Conservation (phyloP, 2,888 invertebrate species). For the Meganola albula region DNA sequence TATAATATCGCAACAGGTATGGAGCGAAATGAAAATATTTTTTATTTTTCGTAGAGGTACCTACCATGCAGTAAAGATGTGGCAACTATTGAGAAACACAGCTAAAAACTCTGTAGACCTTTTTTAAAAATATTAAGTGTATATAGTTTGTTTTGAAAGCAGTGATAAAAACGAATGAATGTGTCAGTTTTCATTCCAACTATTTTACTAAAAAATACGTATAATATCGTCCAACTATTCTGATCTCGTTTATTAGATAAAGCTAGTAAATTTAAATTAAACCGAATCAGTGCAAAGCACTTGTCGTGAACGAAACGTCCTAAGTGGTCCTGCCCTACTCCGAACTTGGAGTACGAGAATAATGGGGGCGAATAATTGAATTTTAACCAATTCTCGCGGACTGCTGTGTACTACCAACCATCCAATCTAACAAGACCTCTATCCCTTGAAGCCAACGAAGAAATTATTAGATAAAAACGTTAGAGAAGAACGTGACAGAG, state of each 20-base stretch:
- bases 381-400: conserved; percentile 57
- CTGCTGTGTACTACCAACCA: conserved; percentile 32
- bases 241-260: conserved; percentile 22
- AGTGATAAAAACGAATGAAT: no score
- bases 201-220: conserved; percentile 4
- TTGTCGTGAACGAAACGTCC: conserved; percentile 37
- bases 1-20: no score
- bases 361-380: conserved; percentile 60
- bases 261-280: conserved; percentile 45
- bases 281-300: conserved; percentile 38
- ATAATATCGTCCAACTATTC: conserved; percentile 14
- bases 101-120: no score
- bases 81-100: no score
- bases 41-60: no score
- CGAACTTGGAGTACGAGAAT: conserved; percentile 51
- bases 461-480: background rate
- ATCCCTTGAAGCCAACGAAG: background rate
- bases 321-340: conserved; percentile 43
- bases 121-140: no score
- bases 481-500: conserved; percentile 10
- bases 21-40: no score
- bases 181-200: no score
- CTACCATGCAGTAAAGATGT: no score
- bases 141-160: no score
- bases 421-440: conserved; percentile 29